A percentile compares a stretch with the other conserved stretches of the same genome.
These are phyloP conservation scores for Drosophila mimetica DNA, from an alignment of 2,888 invertebrate genomes.

Conservation along the genomic window DNA sequence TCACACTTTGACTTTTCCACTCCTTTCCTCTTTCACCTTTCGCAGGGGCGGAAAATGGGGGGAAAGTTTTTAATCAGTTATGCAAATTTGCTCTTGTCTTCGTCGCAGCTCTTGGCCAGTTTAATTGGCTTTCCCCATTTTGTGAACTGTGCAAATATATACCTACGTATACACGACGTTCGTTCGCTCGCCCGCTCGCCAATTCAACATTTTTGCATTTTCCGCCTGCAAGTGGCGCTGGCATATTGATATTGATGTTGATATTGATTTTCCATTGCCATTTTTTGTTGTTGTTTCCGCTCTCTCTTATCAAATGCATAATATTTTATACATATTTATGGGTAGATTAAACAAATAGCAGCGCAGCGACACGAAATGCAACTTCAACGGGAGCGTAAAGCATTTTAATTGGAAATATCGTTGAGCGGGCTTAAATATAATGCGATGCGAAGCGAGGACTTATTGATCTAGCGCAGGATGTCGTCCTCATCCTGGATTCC, in stretches of 20 bases:
- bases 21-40: conserved; percentile 1
- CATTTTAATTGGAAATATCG: conserved; percentile 19
- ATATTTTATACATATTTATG: conserved; percentile 19
- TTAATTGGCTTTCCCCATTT: conserved; percentile 65
- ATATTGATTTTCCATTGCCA: conserved; percentile 26
- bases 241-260: conserved; percentile 45
- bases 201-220: conserved; percentile 12
- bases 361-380: background rate
- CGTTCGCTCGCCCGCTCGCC: background rate
- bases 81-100: conserved; percentile 71
- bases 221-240: conserved; percentile 33
- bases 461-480: conserved; percentile 20
- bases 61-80: conserved; percentile 73
- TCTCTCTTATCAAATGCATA: conserved; percentile 12
- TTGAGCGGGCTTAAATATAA: conserved; percentile 2
- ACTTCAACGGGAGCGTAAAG: background rate
- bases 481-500: background rate
- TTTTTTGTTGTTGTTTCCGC: background rate
- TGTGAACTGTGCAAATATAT: conserved; percentile 53
- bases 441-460: too few relatives aligned
- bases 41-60: conserved; percentile 41
- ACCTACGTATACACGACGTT: background rate
- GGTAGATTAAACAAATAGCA: conserved; percentile 11
- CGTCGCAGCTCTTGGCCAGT: conserved; percentile 26
- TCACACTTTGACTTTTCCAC: conserved; percentile 36